These are phyloP conservation scores for Netelia inedita DNA, from an alignment of 2,888 invertebrate genomes.

Conservation along the genomic window DNA sequence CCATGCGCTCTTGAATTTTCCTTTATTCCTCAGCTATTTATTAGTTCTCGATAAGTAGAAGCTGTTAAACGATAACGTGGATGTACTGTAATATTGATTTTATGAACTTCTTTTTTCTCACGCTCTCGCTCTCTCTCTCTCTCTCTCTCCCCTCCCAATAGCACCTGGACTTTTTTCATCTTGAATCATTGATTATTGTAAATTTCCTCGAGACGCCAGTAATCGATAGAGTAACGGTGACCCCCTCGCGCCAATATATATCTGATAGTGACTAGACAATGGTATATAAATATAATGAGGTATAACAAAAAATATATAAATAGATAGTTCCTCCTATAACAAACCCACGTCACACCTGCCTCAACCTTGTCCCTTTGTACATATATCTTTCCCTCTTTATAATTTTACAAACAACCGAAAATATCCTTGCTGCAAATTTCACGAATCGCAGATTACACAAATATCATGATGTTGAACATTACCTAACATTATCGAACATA, in stretches of 20 bases:
- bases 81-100: not conserved
- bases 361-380: not conserved
- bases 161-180: not conserved
- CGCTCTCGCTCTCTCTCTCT: not conserved
- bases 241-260: not conserved
- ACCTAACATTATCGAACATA: not conserved
- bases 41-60: conserved; percentile 39
- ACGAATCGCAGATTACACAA: conserved; percentile 30
- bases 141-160: not conserved
- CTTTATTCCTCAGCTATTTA: conserved; percentile 1
- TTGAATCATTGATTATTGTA: not conserved
- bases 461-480: conserved; percentile 13
- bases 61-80: not conserved
- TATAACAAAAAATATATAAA: conserved; percentile 14
- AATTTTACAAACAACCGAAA: conserved; percentile 10
- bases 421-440: conserved; percentile 16
- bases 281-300: not conserved
- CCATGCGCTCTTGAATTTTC: conserved; percentile 3
- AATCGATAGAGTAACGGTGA: conserved; percentile 28
- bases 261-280: not conserved
- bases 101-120: not conserved
- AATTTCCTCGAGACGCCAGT: conserved; percentile 1
- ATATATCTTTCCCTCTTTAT: conserved; percentile 1
- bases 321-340: conserved; percentile 22
- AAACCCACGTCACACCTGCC: conserved; percentile 15